Evolutionary conservation across 2,888 invertebrate genomes (phyloP).

Genomic region (Ormyrus labotus): DNA sequence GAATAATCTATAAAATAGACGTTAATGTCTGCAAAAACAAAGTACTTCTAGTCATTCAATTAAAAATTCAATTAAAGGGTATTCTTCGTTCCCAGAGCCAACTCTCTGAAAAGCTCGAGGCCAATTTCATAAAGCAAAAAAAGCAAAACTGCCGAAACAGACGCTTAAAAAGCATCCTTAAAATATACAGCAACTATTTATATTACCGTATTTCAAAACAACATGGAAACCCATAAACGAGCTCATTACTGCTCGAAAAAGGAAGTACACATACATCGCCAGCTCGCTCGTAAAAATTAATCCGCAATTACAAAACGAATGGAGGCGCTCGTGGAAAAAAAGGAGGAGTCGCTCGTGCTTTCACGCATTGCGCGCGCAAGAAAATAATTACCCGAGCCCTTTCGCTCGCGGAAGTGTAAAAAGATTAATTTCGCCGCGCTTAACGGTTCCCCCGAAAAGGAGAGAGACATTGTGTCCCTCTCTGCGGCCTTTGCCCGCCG

Average conservation of each 20-base stretch:
- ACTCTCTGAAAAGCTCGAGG: too few species aligned
- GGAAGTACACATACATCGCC: too few species aligned
- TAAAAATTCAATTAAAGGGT: too few species aligned
- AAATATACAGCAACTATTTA: too few species aligned
- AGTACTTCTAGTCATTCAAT: too few species aligned
- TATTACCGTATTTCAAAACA: background rate
- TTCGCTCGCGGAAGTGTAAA: conserved; percentile 9
- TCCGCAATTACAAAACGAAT: conserved; percentile 51
- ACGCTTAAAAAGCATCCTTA: too few species aligned
- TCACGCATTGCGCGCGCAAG: conserved; percentile 8
- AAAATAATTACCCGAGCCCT: conserved; percentile 35
- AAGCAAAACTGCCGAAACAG: too few species aligned
- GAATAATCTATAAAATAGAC: too few species aligned
- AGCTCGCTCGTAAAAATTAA: conserved; percentile 47
- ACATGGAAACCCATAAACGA: background rate
- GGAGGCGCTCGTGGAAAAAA: background rate
- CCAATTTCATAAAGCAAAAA: too few species aligned
- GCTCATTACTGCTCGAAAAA: too few species aligned
- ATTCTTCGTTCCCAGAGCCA: too few species aligned
- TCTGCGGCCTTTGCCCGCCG: background rate
- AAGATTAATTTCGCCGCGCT: conserved; percentile 34
- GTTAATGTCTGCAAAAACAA: too few species aligned
- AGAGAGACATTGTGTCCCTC: background rate
- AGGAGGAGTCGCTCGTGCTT: conserved; percentile 16
- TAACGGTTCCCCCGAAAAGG: conserved; percentile 14